A percentile compares a stretch with the other conserved stretches of the same genome.
Conservation (phyloP, 1,140 invertebrate species). For the Musca vetustissima region DNA sequence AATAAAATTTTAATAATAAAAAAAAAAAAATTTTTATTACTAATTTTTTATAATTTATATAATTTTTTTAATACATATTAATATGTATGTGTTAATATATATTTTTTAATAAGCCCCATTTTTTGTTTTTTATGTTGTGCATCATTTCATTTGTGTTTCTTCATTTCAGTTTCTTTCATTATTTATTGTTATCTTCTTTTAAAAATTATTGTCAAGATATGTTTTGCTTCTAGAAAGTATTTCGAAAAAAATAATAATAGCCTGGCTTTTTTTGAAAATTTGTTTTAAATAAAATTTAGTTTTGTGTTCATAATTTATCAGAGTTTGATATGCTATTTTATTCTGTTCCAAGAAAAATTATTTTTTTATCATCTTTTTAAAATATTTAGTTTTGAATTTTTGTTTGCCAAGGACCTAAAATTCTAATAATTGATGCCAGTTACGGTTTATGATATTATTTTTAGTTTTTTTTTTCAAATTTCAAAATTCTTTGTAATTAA, state of each 20-base stretch:
- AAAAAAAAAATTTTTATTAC: neutral
- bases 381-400: conserved; percentile 5
- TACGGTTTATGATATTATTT: conserved; percentile 2
- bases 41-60: too few relatives aligned
- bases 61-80: neutral
- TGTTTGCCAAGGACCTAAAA: conserved; percentile 5
- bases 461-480: neutral
- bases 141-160: conserved; percentile 4
- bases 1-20: too few relatives aligned
- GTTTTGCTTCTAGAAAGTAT: conserved; percentile 48
- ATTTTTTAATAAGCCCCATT: neutral
- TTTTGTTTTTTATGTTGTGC: conserved; percentile 1
- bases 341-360: neutral
- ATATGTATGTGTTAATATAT: neutral
- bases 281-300: neutral
- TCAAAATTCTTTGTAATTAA: neutral
- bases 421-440: conserved; percentile 23
- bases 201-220: conserved; percentile 54
- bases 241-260: conserved; percentile 20
- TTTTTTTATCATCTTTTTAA: neutral
- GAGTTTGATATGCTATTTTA: conserved; percentile 7
- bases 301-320: conserved; percentile 7
- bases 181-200: conserved; percentile 12
- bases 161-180: neutral
- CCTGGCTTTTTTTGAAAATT: neutral